Evolutionary conservation across 2,113 vertebrate genomes (phyloP).

Genomic region (Myotis davidii): DNA sequence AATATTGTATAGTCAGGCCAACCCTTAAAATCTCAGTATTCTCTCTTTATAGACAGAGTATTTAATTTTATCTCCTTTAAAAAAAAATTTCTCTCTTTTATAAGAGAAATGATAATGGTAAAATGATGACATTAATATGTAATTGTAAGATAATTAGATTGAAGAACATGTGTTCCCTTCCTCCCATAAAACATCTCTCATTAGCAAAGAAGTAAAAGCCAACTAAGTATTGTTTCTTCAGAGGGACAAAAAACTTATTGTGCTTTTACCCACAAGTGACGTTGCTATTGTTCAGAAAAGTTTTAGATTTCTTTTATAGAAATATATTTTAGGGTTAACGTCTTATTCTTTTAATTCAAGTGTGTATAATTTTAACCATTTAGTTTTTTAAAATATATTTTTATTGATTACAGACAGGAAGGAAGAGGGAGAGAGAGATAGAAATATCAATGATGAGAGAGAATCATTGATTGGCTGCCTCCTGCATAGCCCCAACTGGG

Average conservation of each 20-base stretch:
- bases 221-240: constrained; percentile 22
- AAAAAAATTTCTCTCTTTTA: background rate
- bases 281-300: background rate
- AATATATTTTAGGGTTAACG: background rate
- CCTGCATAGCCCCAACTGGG: too few relatives aligned
- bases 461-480: too few relatives aligned
- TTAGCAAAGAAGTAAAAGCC: constrained; percentile 39
- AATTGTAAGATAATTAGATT: background rate
- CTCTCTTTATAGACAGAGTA: background rate
- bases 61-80: background rate
- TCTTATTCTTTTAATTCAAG: constrained; percentile 53
- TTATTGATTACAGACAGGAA: too few relatives aligned
- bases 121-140: background rate
- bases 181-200: background rate
- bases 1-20: background rate
- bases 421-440: too few relatives aligned
- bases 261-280: background rate
- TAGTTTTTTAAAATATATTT: too few relatives aligned
- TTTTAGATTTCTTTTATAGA: constrained; percentile 22
- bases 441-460: too few relatives aligned
- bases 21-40: background rate
- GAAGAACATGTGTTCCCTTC: background rate
- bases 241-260: constrained; percentile 14
- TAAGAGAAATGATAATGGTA: constrained; percentile 3
- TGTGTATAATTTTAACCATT: constrained; percentile 22